phyloP scores from a whole-genome alignment of 2,113 vertebrate genomes.

The Atractosteus spatula region DNA sequence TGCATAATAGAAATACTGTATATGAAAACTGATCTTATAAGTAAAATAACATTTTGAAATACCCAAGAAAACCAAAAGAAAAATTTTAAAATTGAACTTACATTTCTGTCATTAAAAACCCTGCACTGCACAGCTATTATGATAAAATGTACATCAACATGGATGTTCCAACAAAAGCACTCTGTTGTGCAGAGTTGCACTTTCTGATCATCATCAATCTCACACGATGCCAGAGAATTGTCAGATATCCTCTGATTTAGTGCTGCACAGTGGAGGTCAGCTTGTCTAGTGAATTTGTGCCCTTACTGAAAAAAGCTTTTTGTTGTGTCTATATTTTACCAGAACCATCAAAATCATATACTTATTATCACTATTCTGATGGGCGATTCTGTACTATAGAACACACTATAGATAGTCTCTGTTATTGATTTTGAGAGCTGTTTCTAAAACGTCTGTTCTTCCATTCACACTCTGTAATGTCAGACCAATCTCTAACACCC shows the following conservation, averaged over 20 bases:
- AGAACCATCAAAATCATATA: background rate
- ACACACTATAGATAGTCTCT: conserved; percentile 40
- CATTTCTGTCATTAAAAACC: too few species aligned
- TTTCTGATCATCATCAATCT: too few species aligned
- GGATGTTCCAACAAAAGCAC: too few species aligned
- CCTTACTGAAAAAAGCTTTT: conserved; percentile 13
- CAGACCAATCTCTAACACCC: conserved; percentile 69
- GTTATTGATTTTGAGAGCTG: conserved; percentile 59
- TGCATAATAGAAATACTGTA: too few species aligned
- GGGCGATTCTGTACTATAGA: conserved; percentile 29
- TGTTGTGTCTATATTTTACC: conserved; percentile 9
- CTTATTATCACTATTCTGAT: conserved; percentile 43
- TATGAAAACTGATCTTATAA: too few species aligned
- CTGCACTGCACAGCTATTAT: too few species aligned
- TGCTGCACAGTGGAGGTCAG: too few species aligned
- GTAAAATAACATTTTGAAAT: too few species aligned
- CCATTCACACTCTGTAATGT: conserved; percentile 51
- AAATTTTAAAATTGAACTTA: too few species aligned
- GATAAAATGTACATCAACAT: too few species aligned
- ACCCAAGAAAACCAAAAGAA: too few species aligned
- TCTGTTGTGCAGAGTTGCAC: too few species aligned
- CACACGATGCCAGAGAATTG: conserved; percentile 15
- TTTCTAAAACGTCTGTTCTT: conserved; percentile 51
- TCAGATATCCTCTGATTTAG: background rate
- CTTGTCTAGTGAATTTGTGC: background rate